Evolutionary conservation across 2,113 vertebrate genomes (phyloP), one percentile per base, ranked within the genome.

Genomic region (Petrocephalus zakoni): DNA sequence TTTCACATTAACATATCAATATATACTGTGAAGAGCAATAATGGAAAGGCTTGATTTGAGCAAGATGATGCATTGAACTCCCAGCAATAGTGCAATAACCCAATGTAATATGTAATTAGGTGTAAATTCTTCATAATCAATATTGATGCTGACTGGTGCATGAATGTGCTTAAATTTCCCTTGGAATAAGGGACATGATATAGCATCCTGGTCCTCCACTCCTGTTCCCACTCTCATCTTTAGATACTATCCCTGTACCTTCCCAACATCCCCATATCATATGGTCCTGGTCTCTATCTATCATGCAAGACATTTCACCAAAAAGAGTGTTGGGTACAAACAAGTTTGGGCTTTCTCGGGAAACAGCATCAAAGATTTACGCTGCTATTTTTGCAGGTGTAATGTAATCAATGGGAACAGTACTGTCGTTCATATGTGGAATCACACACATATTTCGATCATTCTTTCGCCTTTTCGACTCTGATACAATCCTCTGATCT

Each of bases 101-200:
- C 49, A 29, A 49, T 52, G 82, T 85, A 47, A n/a, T 85, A 51
- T 85, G 82, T 52, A 85, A 85, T 85, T 85, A 85, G 22, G 22
- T 11, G 5, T 6, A 52, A 51, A 85, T 52, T 51, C 82, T n/a
- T 85, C n/a, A 78, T 37, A 85, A 52, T 52, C 47, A 46, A 51
- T 25, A 85, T 49, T 29, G n/a, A 25, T 85, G 72, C 34, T 78
- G 72, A 37, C 25, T 75, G 34, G 29, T 78, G 17, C 72, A 78
- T 17, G 34, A 78, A 78, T 78, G 72, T 49, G 22, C 37, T 51
- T 84, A n/a, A 84, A 19, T 25, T 84, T 8, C 34, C 13, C 72
- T 19, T 29, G 61, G 25, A 68, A 68, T 68, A 2, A 29, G 61
- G 25, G 29, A 29, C 15, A 10, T 37, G 29, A 19, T 34, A 4